Base-by-base conservation (phyloP, 2,113 vertebrate genomes). In the Plecotus auritus region DNA sequence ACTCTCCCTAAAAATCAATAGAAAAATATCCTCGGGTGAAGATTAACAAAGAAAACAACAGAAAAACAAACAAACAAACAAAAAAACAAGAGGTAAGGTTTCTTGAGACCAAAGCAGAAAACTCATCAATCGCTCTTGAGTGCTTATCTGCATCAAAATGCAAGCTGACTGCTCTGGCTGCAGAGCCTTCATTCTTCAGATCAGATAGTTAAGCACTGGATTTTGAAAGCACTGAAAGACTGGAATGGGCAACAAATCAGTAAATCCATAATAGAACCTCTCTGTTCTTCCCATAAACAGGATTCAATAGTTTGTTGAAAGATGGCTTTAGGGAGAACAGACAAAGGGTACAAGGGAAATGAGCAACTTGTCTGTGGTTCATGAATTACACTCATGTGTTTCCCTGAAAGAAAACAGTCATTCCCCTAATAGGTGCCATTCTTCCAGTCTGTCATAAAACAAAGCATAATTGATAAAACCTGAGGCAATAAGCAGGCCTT, bases 381-480 rank as follows among this genome's bases (percentile, higher is more conserved):
- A 22, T 47, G 83, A 96, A 96, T 96, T 91, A 95, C 70, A 81
- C 95, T 95, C 95, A 94, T 93, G 82, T 97, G 96, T 93, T 94
- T 96, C 80, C 88, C 94, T 97, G 95, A 97, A 95, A 95, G 93
- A 82, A 97, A 94, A 94, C 91, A 97, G 95, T 51, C 94, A 77
- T 47, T 91, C 47, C 59, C 59, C 95, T 97, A 97, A 97, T 93
- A 96, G 97, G 93, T 91, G 96, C 97, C 97, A 96, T 96, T 97
- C 97, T 97, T 97, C 86, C 9, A 89, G 89, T 45, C 76, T 47
- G 18, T 94, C 94, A 94, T 91, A 67, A 95, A 97, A 97, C 96
- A 97, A 89, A 96, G 95, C 83, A 56, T 91, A 94, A 96, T 70
- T 97, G 96, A 96, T 97, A 97, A 93, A 97, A 95, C 95, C 96